phyloP scores from a whole-genome alignment of 2,113 vertebrate species.

The Calidris pygmaea region DNA sequence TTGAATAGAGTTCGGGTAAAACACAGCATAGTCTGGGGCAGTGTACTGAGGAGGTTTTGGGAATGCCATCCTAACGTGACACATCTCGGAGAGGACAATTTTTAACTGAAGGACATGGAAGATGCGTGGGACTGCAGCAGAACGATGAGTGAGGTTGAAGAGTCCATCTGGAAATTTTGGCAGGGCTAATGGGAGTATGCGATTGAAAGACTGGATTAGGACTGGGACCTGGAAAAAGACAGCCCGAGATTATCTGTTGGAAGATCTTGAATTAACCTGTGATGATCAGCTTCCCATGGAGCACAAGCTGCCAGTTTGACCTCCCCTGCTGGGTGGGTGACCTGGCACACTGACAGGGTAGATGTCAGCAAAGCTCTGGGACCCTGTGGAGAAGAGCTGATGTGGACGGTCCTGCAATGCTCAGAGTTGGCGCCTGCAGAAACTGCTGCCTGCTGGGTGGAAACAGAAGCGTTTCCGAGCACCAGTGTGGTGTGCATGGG shows the following conservation, averaged over 20 bases:
- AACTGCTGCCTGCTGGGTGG: not conserved
- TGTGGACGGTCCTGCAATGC: not conserved
- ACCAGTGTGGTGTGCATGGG: accelerated
- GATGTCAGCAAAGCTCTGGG: not conserved
- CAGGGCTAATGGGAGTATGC: not conserved
- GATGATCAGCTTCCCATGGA: not conserved
- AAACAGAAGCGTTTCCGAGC: accelerated
- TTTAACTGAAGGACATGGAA: not conserved
- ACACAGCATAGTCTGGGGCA: not conserved
- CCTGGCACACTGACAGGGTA: accelerated
- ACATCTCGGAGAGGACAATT: not conserved
- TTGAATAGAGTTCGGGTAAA: not conserved
- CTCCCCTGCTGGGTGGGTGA: not conserved
- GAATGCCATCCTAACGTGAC: not conserved
- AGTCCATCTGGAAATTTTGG: not conserved
- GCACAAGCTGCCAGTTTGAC: not conserved
- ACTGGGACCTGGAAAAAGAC: not conserved
- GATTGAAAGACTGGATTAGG: not conserved
- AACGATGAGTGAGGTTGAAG: not conserved
- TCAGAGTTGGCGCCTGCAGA: not conserved
- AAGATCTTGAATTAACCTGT: not conserved
- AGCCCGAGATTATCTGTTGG: not conserved
- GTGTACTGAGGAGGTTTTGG: not conserved
- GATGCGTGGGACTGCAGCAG: not conserved
- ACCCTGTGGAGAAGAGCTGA: not conserved